Percentiles rank a stretch among this genome's conserved stretches.
phyloP scores from a whole-genome alignment of 37 sponge, comb jelly and placozoan genomes.

The Eunapius fragilis region DNA sequence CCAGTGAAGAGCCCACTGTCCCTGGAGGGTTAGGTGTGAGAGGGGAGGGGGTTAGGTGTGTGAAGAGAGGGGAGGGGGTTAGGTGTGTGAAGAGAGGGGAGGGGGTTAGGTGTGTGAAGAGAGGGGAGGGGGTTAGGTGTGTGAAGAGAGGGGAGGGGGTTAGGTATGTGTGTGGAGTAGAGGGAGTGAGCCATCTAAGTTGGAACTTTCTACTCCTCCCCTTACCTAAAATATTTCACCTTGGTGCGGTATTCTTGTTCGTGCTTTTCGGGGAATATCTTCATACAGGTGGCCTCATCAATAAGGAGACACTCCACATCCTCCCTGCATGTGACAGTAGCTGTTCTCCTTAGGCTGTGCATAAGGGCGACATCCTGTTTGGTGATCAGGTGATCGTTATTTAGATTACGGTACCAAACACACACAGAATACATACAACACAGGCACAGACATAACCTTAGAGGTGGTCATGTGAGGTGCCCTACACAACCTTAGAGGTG shows the following conservation, averaged over 20 bases:
- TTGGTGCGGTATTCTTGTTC: conserved; percentile 17
- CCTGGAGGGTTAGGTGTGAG: background rate
- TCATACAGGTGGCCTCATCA: conserved; percentile 2
- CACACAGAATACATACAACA: too few relatives aligned
- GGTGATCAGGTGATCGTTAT: too few relatives aligned
- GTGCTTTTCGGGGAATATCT: conserved; percentile 39
- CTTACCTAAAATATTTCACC: conserved; percentile 40
- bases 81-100: background rate
- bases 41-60: background rate
- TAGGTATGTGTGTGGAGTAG: background rate
- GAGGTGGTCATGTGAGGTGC: too few relatives aligned
- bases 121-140: background rate
- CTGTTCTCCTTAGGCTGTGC: conserved; percentile 38
- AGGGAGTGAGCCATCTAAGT: background rate
- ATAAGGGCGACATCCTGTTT: conserved; percentile 51
- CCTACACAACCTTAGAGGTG: too few relatives aligned
- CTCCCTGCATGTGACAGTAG: conserved; percentile 45
- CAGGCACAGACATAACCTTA: too few relatives aligned
- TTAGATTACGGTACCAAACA: too few relatives aligned
- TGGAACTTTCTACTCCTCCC: background rate
- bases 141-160: background rate
- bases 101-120: background rate
- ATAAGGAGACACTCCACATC: conserved; percentile 42
- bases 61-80: background rate
- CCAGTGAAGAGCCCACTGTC: background rate